Percentiles rank a stretch among this genome's conserved stretches.
phyloP scores from a whole-genome alignment of 2,113 vertebrate species.

The Bombycilla garrulus region DNA sequence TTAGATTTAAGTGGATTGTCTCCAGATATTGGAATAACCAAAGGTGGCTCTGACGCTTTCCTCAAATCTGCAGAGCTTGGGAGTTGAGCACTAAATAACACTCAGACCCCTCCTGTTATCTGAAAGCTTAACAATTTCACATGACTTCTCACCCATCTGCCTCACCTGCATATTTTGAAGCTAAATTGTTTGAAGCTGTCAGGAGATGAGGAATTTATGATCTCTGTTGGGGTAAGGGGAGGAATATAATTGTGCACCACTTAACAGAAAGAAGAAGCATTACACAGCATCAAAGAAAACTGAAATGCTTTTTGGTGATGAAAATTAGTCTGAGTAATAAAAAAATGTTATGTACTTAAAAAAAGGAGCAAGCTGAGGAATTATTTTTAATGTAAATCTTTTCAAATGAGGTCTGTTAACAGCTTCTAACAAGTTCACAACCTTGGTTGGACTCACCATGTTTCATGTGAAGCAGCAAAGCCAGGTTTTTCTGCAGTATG shows the following conservation, averaged over 20 bases:
- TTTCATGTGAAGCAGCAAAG: neutral
- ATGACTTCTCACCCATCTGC: neutral
- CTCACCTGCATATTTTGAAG: neutral
- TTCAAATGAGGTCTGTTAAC: neutral
- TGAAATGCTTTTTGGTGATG: neutral
- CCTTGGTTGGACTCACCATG: neutral
- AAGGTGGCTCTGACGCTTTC: neutral
- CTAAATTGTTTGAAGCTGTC: slow-evolving; percentile 33
- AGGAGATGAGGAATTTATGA: neutral
- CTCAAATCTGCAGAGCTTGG: neutral
- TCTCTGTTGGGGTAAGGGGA: neutral
- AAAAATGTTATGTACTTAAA: neutral
- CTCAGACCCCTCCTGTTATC: neutral
- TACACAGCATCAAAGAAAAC: slow-evolving; percentile 28
- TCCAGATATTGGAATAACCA: neutral
- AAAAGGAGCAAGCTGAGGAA: neutral
- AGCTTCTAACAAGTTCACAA: neutral
- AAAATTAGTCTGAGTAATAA: slow-evolving; percentile 13
- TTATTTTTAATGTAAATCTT: slow-evolving; percentile 11
- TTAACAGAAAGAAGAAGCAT: neutral
- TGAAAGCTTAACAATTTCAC: neutral
- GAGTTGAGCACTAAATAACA: neutral
- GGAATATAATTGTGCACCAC: slow-evolving; percentile 2
- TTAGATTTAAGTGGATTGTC: neutral
- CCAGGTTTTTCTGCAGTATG: neutral